Percentiles rank a stretch among this genome's conserved stretches.
Evolutionary conservation across 1,140 invertebrate genomes (phyloP).

Genomic region (Agraylea sexmaculata): DNA sequence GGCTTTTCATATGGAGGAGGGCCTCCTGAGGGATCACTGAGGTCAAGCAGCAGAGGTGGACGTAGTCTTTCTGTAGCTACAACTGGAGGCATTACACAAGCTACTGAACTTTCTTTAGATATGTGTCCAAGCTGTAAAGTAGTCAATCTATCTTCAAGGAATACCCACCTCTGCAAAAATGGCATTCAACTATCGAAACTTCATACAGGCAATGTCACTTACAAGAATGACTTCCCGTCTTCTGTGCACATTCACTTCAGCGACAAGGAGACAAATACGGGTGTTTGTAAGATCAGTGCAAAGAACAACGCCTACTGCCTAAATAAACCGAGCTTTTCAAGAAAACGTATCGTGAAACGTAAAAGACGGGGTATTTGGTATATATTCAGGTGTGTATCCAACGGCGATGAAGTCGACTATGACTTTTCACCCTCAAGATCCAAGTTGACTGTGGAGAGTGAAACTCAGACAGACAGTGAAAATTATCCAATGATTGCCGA

Average conservation of each 20-base stretch:
- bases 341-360: neutral
- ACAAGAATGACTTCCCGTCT: slow-evolving; percentile 8
- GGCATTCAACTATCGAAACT: slow-evolving; percentile 1
- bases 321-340: neutral
- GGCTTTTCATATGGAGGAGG: slow-evolving; percentile 11
- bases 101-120: too few species aligned
- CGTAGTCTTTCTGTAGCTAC: too few species aligned
- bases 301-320: neutral
- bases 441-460: slow-evolving; percentile 16
- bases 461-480: slow-evolving; percentile 17
- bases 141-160: too few species aligned
- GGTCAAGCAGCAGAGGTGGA: slow-evolving; percentile 5
- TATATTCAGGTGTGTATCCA: slow-evolving; percentile 10
- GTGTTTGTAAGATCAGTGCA: slow-evolving; percentile 1
- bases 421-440: slow-evolving; percentile 5
- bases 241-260: slow-evolving; percentile 11
- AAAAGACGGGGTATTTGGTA: slow-evolving; percentile 10
- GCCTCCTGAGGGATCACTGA: slow-evolving; percentile 11
- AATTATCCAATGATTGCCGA: slow-evolving; percentile 11
- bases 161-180: too few species aligned
- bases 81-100: too few species aligned
- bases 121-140: too few species aligned
- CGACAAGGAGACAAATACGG: slow-evolving; percentile 15
- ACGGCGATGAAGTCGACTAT: slow-evolving; percentile 2
- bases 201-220: slow-evolving; percentile 12